phyloP scores from a whole-genome alignment of 2,797 vertebrate species.

The Trematomus bernacchii region DNA sequence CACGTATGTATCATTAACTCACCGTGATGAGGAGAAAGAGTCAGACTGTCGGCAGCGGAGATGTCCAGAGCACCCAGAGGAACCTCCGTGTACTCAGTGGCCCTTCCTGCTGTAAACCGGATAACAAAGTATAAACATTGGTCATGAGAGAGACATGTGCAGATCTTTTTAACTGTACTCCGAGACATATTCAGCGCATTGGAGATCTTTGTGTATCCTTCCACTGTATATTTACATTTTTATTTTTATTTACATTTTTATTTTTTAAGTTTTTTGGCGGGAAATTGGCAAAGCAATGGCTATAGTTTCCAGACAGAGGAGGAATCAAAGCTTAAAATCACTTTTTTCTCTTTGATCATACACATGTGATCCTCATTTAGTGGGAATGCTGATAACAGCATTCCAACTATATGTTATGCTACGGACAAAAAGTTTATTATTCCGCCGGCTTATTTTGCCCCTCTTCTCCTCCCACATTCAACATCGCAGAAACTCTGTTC shows the following conservation, averaged over 20 bases:
- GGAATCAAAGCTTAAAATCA: background rate
- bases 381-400: too few species aligned
- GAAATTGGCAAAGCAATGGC: background rate
- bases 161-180: background rate
- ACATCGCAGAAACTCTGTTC: too few species aligned
- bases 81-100: conserved; percentile 92
- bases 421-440: too few species aligned
- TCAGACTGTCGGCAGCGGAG: conserved; percentile 89
- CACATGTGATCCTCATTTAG: conserved; percentile 10
- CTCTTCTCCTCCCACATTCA: too few species aligned
- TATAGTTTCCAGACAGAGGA: background rate
- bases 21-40: conserved; percentile 90
- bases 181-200: background rate
- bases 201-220: conserved; percentile 6
- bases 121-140: conserved; percentile 11
- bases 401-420: too few species aligned
- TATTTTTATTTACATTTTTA: background rate
- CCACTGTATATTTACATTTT: background rate
- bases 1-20: conserved; percentile 16
- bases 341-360: background rate
- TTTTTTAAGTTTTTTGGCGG: background rate
- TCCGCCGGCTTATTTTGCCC: too few species aligned
- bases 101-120: conserved; percentile 60
- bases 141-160: background rate
- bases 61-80: conserved; percentile 92